These are phyloP conservation scores for Sander lucioperca DNA, from an alignment of 2,113 vertebrate species.

Conservation along the genomic window DNA sequence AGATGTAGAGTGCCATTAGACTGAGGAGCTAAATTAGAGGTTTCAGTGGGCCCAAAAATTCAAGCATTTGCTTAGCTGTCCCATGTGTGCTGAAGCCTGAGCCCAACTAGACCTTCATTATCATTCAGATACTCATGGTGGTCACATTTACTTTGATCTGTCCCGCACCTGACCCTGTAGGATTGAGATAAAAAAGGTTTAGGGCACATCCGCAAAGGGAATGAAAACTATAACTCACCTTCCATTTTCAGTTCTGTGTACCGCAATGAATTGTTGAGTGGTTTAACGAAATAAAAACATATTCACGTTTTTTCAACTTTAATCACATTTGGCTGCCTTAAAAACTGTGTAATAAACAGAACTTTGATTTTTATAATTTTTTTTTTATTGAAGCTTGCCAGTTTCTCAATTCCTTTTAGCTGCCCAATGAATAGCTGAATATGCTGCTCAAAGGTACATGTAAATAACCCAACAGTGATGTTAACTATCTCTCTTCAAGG, in stretches of 20 bases:
- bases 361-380: constrained; percentile 12
- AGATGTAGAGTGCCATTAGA: constrained; percentile 65
- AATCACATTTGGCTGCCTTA: constrained; percentile 35
- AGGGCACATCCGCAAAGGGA: neutral
- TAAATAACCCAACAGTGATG: constrained; percentile 1
- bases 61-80: constrained; percentile 63
- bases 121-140: constrained; percentile 33
- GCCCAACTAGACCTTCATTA: constrained; percentile 65
- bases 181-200: neutral
- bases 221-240: constrained; percentile 16
- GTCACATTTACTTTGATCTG: constrained; percentile 35
- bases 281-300: constrained; percentile 7
- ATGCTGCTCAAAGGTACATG: constrained; percentile 26
- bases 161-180: constrained; percentile 27
- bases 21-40: constrained; percentile 66
- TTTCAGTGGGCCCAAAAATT: constrained; percentile 70
- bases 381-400: constrained; percentile 40
- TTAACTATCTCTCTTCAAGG: constrained; percentile 21
- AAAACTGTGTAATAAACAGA: constrained; percentile 29
- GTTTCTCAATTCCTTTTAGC: constrained; percentile 1
- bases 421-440: constrained; percentile 37
- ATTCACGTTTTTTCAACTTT: constrained; percentile 23
- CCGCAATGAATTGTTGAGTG: constrained; percentile 7
- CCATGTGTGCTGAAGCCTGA: constrained; percentile 51
- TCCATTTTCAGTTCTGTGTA: neutral